A percentile compares a stretch with the other conserved stretches of the same genome.
Conservation (phyloP, 2,888 invertebrate species). For the Chesias legatella region DNA sequence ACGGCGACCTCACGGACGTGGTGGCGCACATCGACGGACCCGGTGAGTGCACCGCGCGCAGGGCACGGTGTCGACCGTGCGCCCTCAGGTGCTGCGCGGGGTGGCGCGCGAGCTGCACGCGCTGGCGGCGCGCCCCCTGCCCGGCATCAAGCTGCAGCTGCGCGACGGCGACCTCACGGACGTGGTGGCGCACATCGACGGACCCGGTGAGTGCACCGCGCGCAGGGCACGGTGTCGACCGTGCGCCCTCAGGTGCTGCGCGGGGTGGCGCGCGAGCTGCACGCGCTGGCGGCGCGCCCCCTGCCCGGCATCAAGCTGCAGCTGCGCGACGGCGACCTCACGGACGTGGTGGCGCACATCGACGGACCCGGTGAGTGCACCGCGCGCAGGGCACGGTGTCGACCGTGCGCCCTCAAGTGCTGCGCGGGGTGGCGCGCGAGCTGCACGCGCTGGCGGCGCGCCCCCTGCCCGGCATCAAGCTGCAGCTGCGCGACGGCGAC, state of each 20-base stretch:
- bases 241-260: conserved; percentile 95
- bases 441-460: conserved; percentile 89
- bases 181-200: conserved; percentile 94
- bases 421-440: conserved; percentile 95
- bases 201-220: conserved; percentile 80
- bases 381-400: not conserved
- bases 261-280: conserved; percentile 93
- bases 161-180: conserved; percentile 97
- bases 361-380: conserved; percentile 87
- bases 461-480: conserved; percentile 95
- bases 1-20: conserved; percentile 96
- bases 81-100: conserved; percentile 94
- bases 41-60: conserved; percentile 37
- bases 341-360: conserved; percentile 94
- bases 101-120: conserved; percentile 94
- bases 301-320: conserved; percentile 95
- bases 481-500: conserved; percentile 94
- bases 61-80: conserved; percentile 88
- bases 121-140: conserved; percentile 89
- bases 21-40: conserved; percentile 96
- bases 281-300: conserved; percentile 88
- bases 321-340: conserved; percentile 95
- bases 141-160: conserved; percentile 93
- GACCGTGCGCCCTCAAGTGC: conserved; percentile 96
- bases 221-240: conserved; percentile 83